A percentile compares a stretch with the other conserved stretches of the same genome.
These are phyloP conservation scores for Drosophila paranaensis DNA, from an alignment of 2,888 invertebrate genomes.

Conservation along the genomic window DNA sequence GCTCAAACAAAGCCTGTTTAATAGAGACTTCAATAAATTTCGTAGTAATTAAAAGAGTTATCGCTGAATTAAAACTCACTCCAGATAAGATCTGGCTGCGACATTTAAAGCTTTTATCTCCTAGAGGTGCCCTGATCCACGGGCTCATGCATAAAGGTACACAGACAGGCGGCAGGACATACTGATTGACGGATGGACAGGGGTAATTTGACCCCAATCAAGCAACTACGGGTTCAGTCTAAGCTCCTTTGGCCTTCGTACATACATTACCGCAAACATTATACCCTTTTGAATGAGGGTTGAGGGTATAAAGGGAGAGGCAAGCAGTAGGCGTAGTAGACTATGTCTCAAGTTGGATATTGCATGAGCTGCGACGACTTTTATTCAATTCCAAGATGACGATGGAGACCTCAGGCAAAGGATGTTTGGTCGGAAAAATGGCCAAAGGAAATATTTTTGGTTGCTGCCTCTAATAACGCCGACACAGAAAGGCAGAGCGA, in stretches of 20 bases:
- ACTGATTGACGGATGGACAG: constrained; percentile 8
- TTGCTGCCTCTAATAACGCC: constrained; percentile 11
- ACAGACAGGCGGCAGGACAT: neutral
- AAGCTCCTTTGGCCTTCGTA: constrained; percentile 3
- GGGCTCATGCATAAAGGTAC: neutral
- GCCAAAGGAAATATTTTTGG: constrained; percentile 37
- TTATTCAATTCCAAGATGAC: constrained; percentile 32
- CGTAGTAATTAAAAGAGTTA: neutral
- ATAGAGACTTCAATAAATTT: neutral
- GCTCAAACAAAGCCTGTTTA: too few relatives aligned
- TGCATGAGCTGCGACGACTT: constrained; percentile 20
- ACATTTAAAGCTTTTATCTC: neutral
- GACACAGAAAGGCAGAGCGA: neutral
- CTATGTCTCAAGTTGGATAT: constrained; percentile 5
- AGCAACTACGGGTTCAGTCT: neutral
- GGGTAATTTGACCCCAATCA: constrained; percentile 7
- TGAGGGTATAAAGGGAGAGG: constrained; percentile 2
- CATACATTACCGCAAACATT: constrained; percentile 7
- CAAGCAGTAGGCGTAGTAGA: neutral
- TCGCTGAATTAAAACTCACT: neutral
- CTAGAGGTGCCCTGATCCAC: neutral
- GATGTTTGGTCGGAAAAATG: constrained; percentile 32
- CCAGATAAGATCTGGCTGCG: neutral
- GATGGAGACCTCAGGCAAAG: constrained; percentile 22
- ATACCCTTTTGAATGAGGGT: constrained; percentile 5